Evolutionary conservation across 1,140 invertebrate genomes (phyloP).

Genomic region (Chrysopa pallens): DNA sequence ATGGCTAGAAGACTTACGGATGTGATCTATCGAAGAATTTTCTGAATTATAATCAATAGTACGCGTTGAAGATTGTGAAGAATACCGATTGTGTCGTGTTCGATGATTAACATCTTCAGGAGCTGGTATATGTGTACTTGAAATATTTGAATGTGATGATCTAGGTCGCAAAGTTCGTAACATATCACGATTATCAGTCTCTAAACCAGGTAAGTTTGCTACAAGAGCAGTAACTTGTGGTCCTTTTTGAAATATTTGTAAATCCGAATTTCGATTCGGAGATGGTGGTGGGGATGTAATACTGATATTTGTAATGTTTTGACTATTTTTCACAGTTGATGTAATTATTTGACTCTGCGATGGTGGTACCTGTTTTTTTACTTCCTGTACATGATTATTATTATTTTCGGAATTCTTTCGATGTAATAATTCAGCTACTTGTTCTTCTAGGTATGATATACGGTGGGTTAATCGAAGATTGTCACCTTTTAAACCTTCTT

Average conservation of each 20-base stretch:
- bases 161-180: slow-evolving; percentile 28
- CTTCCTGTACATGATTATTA: slow-evolving; percentile 5
- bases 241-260: slow-evolving; percentile 44
- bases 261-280: slow-evolving; percentile 20
- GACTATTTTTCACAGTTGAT: slow-evolving; percentile 19
- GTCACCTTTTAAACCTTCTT: slow-evolving; percentile 48
- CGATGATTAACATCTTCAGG: slow-evolving; percentile 14
- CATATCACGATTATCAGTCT: slow-evolving; percentile 22
- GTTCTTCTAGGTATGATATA: slow-evolving; percentile 76
- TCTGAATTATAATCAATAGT: slow-evolving; percentile 32
- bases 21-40: slow-evolving; percentile 27
- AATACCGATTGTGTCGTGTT: slow-evolving; percentile 14
- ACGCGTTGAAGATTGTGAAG: slow-evolving; percentile 17
- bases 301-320: slow-evolving; percentile 38
- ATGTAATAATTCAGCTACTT: slow-evolving; percentile 49
- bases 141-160: slow-evolving; percentile 32
- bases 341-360: slow-evolving; percentile 13
- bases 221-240: slow-evolving; percentile 33
- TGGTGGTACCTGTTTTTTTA: slow-evolving; percentile 21
- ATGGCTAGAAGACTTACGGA: slow-evolving; percentile 1
- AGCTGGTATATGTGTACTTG: slow-evolving; percentile 21
- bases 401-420: slow-evolving; percentile 14
- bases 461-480: slow-evolving; percentile 69
- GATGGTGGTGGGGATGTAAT: slow-evolving; percentile 25
- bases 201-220: slow-evolving; percentile 35